phyloP scores from a whole-genome alignment of 2,888 invertebrate species.

The Escarpia spicata region DNA sequence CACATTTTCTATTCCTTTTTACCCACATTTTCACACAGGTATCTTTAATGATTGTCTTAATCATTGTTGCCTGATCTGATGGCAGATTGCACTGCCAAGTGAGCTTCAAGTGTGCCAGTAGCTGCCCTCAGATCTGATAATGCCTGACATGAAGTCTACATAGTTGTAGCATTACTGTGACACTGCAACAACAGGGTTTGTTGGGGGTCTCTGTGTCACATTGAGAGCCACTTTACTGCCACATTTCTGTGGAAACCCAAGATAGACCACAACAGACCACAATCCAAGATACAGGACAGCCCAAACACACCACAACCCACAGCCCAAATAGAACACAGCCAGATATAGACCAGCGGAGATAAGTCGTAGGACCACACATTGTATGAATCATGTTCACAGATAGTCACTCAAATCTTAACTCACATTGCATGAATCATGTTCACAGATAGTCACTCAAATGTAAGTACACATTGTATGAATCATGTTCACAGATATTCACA shows the following conservation, averaged over 20 bases:
- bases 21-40: not conserved
- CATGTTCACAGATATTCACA: not conserved
- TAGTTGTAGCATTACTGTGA: slow-evolving; percentile 12
- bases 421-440: no score
- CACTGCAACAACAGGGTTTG: not conserved
- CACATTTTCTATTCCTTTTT: not conserved
- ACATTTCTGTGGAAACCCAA: slow-evolving; percentile 6
- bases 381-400: no score
- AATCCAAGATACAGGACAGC: not conserved
- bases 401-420: not conserved
- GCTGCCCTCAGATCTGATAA: not conserved
- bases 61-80: not conserved
- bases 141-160: not conserved
- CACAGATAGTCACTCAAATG: no score
- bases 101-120: not conserved
- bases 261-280: not conserved
- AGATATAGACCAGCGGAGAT: not conserved
- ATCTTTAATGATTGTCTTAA: not conserved
- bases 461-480: not conserved
- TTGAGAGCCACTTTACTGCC: not conserved
- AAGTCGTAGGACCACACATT: not conserved
- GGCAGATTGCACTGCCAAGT: not conserved
- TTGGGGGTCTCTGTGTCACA: not conserved
- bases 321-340: not conserved
- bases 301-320: not conserved